Evolutionary conservation across 2,797 vertebrate species (phyloP).

Genomic region (Falco columbarius): DNA sequence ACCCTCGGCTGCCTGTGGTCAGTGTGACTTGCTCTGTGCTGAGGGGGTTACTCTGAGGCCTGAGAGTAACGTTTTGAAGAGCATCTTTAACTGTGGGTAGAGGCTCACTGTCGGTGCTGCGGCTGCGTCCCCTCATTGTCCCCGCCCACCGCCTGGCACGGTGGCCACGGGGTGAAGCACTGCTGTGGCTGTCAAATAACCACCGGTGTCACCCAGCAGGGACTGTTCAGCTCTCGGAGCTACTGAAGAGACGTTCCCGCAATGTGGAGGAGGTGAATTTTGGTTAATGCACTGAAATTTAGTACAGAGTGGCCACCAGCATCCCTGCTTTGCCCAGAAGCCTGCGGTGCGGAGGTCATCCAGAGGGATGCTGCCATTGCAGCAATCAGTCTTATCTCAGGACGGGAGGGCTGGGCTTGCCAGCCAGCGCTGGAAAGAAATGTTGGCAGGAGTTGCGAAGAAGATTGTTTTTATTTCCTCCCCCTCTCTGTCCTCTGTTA

Average conservation of each 20-base stretch:
- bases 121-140: neutral
- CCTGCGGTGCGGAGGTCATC: accelerated
- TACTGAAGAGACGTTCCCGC: neutral
- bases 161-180: neutral
- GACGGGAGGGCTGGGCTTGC: neutral
- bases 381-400: neutral
- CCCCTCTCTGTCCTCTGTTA: neutral
- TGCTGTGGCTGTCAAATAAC: neutral
- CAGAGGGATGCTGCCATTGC: neutral
- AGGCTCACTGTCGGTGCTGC: accelerated
- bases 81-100: neutral
- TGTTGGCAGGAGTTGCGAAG: neutral
- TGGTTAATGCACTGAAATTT: neutral
- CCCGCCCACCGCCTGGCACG: neutral
- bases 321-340: neutral
- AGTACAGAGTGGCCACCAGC: accelerated
- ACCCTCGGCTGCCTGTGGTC: neutral
- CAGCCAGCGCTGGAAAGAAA: neutral
- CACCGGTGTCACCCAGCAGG: accelerated
- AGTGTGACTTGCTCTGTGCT: accelerated
- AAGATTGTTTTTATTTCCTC: neutral
- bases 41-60: neutral
- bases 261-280: accelerated
- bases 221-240: neutral
- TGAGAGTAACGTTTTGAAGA: neutral